Percentiles rank a stretch among this genome's conserved stretches.
Conservation (phyloP, 2,113 vertebrate species). For the Phaethornis superciliosus region DNA sequence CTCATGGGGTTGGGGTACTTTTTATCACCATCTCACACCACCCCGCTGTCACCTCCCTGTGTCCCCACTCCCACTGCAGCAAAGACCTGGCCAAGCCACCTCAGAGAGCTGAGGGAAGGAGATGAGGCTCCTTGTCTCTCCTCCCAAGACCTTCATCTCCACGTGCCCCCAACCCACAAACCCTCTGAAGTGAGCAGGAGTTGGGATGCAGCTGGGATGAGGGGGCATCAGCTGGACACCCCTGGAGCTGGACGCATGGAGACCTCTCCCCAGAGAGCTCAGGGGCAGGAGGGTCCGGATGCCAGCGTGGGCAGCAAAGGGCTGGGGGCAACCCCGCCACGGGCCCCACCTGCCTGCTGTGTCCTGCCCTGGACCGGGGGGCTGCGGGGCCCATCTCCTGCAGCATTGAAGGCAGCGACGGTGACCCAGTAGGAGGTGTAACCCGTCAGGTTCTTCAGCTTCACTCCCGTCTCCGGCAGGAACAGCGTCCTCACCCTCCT, state of each 20-base stretch:
- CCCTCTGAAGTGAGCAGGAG: not conserved
- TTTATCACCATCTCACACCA: not conserved
- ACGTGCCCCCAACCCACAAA: fast-evolving
- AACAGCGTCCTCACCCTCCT: slow-evolving; percentile 88
- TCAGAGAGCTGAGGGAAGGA: fast-evolving
- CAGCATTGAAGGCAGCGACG: slow-evolving; percentile 91
- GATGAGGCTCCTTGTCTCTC: fast-evolving
- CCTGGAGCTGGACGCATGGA: not conserved
- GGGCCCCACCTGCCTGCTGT: slow-evolving; percentile 89
- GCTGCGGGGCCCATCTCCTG: slow-evolving; percentile 92
- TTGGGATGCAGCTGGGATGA: not conserved
- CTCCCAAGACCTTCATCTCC: not conserved
- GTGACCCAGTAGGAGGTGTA: slow-evolving; percentile 96
- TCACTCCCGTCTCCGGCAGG: slow-evolving; percentile 88
- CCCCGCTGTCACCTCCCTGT: not conserved
- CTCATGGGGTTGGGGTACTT: fast-evolving
- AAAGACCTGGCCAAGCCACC: not conserved
- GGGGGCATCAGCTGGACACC: not conserved
- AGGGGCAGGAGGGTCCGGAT: not conserved
- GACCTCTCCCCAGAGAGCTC: not conserved
- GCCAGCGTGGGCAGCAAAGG: fast-evolving
- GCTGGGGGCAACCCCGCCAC: not conserved
- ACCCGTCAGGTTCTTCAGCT: slow-evolving; percentile 94
- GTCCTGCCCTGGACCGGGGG: slow-evolving; percentile 83
- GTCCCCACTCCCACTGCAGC: not conserved